Percentiles rank a stretch among this genome's conserved stretches.
These are phyloP conservation scores for Catonia carolina DNA, from an alignment of 2,888 invertebrate genomes.

Conservation along the genomic window DNA sequence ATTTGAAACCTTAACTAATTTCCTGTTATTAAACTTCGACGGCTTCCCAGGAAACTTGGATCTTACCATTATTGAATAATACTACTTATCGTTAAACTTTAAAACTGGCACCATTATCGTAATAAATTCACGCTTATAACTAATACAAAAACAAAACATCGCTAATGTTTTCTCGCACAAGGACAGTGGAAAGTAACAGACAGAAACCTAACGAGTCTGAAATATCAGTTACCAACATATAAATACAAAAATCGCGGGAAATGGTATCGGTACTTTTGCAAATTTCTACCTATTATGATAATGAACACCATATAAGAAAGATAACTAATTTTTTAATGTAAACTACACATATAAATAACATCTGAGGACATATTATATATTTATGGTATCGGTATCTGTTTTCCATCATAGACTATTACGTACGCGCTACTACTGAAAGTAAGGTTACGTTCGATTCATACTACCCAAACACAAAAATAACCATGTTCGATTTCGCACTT, in stretches of 20 bases:
- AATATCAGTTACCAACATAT: conserved; percentile 21
- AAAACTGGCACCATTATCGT: background rate
- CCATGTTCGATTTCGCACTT: too few relatives aligned
- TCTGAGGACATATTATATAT: too few relatives aligned
- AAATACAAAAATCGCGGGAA: conserved; percentile 24
- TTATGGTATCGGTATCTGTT: too few relatives aligned
- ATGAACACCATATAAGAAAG: too few relatives aligned
- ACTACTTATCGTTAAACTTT: conserved; percentile 4
- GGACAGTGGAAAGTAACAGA: conserved; percentile 25
- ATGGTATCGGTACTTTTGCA: too few relatives aligned
- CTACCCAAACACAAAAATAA: too few relatives aligned
- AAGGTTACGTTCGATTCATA: too few relatives aligned
- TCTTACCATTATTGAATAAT: conserved; percentile 58
- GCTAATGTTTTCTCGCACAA: conserved; percentile 25
- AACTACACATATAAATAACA: too few relatives aligned
- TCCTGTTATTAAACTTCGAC: conserved; percentile 78
- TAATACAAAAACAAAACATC: conserved; percentile 21
- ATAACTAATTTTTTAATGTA: too few relatives aligned
- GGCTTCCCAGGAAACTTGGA: conserved; percentile 85
- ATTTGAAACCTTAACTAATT: conserved; percentile 73
- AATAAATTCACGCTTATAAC: conserved; percentile 8
- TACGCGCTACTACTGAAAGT: too few relatives aligned
- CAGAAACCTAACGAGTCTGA: conserved; percentile 1
- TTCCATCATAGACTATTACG: too few relatives aligned
- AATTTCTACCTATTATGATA: too few relatives aligned